Conservation (phyloP, 2,113 vertebrate genomes). For the Plecturocebus donacophilus region DNA sequence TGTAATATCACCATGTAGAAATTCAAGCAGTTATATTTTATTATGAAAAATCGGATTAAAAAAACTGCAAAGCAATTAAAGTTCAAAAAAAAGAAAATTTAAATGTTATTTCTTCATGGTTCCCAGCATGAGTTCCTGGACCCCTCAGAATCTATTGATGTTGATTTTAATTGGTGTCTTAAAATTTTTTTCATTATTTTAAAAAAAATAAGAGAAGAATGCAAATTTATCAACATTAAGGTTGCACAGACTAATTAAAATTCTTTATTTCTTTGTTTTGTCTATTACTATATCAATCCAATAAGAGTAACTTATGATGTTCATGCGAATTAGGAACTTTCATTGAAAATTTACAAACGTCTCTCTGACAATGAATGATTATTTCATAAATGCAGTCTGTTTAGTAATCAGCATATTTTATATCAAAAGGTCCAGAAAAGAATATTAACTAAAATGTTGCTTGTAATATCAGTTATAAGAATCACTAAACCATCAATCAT, state of each 20-base stretch:
- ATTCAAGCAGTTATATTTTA: not conserved
- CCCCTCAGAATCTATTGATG: not conserved
- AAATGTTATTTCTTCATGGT: not conserved
- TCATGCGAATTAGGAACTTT: conserved; percentile 66
- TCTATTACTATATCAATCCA: conserved; percentile 54
- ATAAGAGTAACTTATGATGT: conserved; percentile 29
- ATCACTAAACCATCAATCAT: not conserved
- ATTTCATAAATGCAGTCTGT: conserved; percentile 35
- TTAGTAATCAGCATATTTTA: conserved; percentile 43
- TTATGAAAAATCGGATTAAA: not conserved
- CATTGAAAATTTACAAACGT: conserved; percentile 66
- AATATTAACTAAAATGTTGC: conserved; percentile 50
- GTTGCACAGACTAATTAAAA: conserved; percentile 57
- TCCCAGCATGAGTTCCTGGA: not conserved
- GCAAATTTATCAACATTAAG: conserved; percentile 39
- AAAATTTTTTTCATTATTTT: conserved; percentile 10
- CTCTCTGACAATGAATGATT: conserved; percentile 66
- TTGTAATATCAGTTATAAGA: conserved; percentile 39
- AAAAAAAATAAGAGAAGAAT: conserved; percentile 5
- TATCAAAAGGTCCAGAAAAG: not conserved
- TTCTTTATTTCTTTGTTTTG: conserved; percentile 62
- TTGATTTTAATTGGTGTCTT: conserved; percentile 10
- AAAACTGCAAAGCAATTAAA: not conserved
- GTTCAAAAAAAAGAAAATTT: not conserved
- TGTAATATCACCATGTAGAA: not conserved